These are phyloP conservation scores for Diadema setosum DNA, from an alignment of 35 echinoderm and acorn worm genomes.

Conservation along the genomic window DNA sequence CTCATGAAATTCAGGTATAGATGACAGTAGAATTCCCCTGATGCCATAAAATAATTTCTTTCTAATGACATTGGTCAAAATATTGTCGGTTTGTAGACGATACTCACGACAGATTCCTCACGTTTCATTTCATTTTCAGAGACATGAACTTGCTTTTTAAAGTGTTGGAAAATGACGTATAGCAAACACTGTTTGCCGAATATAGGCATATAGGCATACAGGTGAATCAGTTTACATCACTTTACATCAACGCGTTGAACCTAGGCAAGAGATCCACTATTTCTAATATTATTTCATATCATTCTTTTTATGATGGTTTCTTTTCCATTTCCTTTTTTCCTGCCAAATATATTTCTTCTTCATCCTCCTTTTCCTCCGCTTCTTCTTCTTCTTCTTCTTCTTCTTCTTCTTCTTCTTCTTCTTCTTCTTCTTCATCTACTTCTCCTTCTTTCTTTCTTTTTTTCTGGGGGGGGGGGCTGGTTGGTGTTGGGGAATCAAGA, in stretches of 20 bases:
- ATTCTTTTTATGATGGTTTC: not conserved
- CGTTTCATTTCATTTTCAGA: not conserved
- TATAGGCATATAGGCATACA: no score
- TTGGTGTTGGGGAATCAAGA: not conserved
- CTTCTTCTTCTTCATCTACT: not conserved
- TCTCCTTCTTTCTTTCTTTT: not conserved
- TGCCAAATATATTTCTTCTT: not conserved
- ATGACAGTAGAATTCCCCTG: no score
- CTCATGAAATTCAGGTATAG: no score
- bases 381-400: not conserved
- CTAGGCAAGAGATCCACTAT: not conserved
- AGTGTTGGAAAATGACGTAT: not conserved
- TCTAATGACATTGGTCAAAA: no score
- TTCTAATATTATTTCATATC: not conserved
- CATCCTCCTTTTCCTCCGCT: not conserved
- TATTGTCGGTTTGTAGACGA: no score
- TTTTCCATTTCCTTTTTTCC: not conserved
- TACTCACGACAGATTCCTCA: no score
- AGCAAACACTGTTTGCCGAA: no score
- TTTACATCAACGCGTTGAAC: not conserved
- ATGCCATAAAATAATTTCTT: no score
- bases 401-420: not conserved
- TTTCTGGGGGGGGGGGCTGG: not conserved
- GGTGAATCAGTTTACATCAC: not conserved
- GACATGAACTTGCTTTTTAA: not conserved